These are phyloP conservation scores for Musca vetustissima DNA, from an alignment of 1,140 invertebrate species.

Conservation along the genomic window DNA sequence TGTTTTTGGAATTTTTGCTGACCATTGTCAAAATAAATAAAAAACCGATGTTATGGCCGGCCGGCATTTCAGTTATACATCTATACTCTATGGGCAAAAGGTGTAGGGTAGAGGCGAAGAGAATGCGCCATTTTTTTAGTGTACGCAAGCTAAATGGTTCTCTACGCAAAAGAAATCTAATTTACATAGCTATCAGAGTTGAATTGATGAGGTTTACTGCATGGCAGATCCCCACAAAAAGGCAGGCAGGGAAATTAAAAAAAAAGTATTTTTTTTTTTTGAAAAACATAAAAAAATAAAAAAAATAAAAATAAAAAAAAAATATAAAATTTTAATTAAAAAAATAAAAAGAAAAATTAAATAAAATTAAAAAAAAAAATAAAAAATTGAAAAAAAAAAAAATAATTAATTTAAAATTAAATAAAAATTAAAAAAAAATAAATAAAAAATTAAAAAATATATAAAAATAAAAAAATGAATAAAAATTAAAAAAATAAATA, in stretches of 20 bases:
- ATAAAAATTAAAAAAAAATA: no score
- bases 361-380: no score
- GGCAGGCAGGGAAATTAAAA: background rate
- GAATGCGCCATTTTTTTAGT: no score
- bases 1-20: conserved; percentile 7
- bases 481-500: no score
- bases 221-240: background rate
- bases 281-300: background rate
- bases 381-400: no score
- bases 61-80: background rate
- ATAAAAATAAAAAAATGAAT: no score
- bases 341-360: no score
- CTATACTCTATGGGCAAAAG: no score
- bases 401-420: no score
- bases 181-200: conserved; percentile 16
- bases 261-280: background rate
- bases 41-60: background rate
- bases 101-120: no score
- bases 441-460: no score
- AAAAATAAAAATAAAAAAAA: background rate
- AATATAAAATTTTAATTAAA: no score
- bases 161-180: background rate
- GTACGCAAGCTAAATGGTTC: background rate
- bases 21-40: conserved; percentile 3
- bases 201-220: conserved; percentile 9